These are phyloP conservation scores for Atherinomorus stipes DNA, from an alignment of 2,113 vertebrate genomes.

Conservation along the genomic window DNA sequence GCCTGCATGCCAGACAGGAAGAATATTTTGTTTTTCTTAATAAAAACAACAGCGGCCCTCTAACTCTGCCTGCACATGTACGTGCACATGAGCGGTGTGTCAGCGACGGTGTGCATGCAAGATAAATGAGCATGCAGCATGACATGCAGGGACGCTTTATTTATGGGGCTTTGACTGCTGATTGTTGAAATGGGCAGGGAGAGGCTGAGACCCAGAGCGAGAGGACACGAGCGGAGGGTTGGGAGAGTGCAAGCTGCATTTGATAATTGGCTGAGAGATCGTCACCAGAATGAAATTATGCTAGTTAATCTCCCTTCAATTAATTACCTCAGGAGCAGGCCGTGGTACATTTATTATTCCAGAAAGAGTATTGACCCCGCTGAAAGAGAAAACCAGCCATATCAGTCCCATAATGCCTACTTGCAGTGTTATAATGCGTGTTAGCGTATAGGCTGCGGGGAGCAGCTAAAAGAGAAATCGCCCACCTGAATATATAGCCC, in stretches of 20 bases:
- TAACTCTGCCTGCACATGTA: neutral
- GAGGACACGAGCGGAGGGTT: slow-evolving; percentile 24
- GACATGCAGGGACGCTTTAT: slow-evolving; percentile 57
- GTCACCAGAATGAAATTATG: slow-evolving; percentile 83
- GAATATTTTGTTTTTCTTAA: slow-evolving; percentile 21
- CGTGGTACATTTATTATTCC: slow-evolving; percentile 76
- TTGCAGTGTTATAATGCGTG: slow-evolving; percentile 6
- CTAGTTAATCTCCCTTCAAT: slow-evolving; percentile 82
- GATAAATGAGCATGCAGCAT: slow-evolving; percentile 51
- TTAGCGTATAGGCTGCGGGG: slow-evolving; percentile 3
- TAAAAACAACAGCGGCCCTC: slow-evolving; percentile 23
- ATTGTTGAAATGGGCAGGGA: slow-evolving; percentile 44
- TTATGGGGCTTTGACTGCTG: slow-evolving; percentile 63
- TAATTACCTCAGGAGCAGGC: slow-evolving; percentile 79
- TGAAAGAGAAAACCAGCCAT: slow-evolving; percentile 36
- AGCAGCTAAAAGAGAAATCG: neutral
- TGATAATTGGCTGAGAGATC: slow-evolving; percentile 81
- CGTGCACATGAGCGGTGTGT: neutral
- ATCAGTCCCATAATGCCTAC: slow-evolving; percentile 44
- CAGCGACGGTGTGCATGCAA: slow-evolving; percentile 2
- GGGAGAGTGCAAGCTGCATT: slow-evolving; percentile 59
- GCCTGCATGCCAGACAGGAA: neutral
- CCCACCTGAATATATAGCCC: slow-evolving; percentile 12
- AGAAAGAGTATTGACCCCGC: slow-evolving; percentile 55
- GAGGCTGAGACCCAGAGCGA: slow-evolving; percentile 38